Evolutionary conservation across 37 sponge, comb jelly and placozoan species (phyloP), one percentile per base, ranked within the genome.

Genomic region (Petrosia ficiformis): DNA sequence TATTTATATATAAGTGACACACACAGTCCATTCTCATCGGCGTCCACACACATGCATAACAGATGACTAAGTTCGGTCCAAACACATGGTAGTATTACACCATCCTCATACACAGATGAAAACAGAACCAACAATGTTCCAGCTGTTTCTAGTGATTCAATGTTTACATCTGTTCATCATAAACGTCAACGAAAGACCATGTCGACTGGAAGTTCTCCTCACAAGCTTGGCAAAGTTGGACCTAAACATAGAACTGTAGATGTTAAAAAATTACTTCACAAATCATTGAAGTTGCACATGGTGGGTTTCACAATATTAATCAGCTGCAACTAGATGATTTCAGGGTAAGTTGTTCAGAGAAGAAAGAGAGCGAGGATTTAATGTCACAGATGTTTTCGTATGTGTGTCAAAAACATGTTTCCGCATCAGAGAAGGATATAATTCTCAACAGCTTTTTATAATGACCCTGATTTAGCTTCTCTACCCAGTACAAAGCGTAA

Each of bases 401-500:
- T 29, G n/a, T 16, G 10, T 16, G 14, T 6, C 65, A 64, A 28
- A 64, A 64, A 29, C n/a, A 16, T 64, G 65, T 64, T 26, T 19
- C 54, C 54, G 16, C 14, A 19, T 10, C 10, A 19, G 54, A 48
- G 16, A n/a, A n/a, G n/a, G n/a, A n/a, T n/a, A n/a, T n/a, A n/a
- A 16, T 48, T 10, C 54, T 48, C 10, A 48, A 31, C 16, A 4
- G 40, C 37, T 30, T 56, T 78, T 34, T 16, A 10, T 4, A 44
- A 67, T 68, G 79, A 78, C 32, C 70, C 79, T 36, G 79, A 78
- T 67, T 48, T 78, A 25, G 37, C 70, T 35, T 3, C 25, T n/a
- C 39, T 78, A 21, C 37, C 36, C 11, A 6, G 10, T 31, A 40
- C 38, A 57, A 29, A 6, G 22, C 24, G 2, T n/a, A 8, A 56